Conservation (phyloP, 2,888 invertebrate species). For the Invenusta paracnida region DNA sequence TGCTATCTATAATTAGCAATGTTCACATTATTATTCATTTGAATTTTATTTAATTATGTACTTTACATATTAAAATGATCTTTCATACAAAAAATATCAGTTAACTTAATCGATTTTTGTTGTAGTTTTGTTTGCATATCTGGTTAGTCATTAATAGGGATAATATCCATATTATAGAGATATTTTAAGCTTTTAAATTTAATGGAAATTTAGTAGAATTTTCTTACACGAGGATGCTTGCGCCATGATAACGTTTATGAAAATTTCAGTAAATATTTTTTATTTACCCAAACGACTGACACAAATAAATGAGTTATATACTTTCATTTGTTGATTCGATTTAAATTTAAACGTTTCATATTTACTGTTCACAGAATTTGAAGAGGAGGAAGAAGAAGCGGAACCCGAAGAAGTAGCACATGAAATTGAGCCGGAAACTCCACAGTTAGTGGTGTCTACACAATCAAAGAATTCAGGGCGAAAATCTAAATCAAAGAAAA, state of each 20-base stretch:
- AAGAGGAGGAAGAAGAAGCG: slow-evolving; percentile 45
- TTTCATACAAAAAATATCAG: no score
- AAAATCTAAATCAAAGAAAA: neutral
- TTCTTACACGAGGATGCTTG: no score
- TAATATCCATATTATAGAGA: no score
- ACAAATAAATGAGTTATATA: no score
- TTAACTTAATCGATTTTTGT: no score
- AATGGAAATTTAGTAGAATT: neutral
- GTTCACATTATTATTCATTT: no score
- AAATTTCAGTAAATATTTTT: neutral
- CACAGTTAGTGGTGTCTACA: neutral
- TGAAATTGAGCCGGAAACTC: neutral
- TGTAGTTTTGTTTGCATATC: neutral
- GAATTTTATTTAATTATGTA: no score
- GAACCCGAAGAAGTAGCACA: slow-evolving; percentile 35
- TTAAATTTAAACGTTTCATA: slow-evolving; percentile 46
- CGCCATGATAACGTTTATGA: no score
- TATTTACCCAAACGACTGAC: no score
- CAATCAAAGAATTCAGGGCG: neutral
- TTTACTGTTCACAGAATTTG: slow-evolving; percentile 48
- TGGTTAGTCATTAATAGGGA: no score
- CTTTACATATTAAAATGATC: no score
- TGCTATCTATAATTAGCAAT: no score
- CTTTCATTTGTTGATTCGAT: slow-evolving; percentile 18
- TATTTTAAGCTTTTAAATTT: neutral